These are phyloP conservation scores for Cyclophora punctaria DNA, from an alignment of 2,888 invertebrate species.

Conservation along the genomic window DNA sequence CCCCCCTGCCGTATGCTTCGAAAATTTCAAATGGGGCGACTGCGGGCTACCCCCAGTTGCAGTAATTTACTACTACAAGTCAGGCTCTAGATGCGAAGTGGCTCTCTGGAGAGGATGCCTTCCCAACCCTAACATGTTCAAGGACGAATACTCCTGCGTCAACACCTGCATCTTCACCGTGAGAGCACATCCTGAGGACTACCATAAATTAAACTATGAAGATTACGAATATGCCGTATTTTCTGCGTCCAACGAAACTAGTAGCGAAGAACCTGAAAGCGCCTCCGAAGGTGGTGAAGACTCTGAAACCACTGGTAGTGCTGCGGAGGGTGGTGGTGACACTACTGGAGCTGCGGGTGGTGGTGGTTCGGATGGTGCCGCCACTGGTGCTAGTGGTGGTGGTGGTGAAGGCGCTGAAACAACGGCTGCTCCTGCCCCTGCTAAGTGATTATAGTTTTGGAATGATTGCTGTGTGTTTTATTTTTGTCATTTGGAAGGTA, in stretches of 20 bases:
- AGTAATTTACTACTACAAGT: constrained; percentile 58
- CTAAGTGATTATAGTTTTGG: too few relatives aligned
- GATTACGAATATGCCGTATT: background rate
- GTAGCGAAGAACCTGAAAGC: too few relatives aligned
- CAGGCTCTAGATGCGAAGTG: constrained; percentile 60
- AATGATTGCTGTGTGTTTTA: too few relatives aligned
- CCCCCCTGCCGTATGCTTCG: constrained; percentile 47
- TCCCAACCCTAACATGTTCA: constrained; percentile 60
- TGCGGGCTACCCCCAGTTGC: constrained; percentile 44
- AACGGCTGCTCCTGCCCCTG: background rate
- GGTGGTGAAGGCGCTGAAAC: background rate
- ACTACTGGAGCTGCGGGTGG: background rate
- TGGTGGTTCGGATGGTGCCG: background rate
- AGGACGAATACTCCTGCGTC: constrained; percentile 55
- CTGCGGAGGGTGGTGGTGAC: background rate
- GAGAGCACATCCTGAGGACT: constrained; percentile 31
- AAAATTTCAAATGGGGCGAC: constrained; percentile 50
- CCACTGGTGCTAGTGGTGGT: background rate
- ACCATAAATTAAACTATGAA: constrained; percentile 19
- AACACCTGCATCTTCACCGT: constrained; percentile 47
- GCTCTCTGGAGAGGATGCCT: constrained; percentile 59
- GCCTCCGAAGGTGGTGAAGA: too few relatives aligned
- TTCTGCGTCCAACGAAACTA: too few relatives aligned
- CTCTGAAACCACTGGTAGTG: background rate
- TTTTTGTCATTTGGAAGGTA: too few relatives aligned